Conservation (phyloP, 2,797 vertebrate genomes). For the Alcedo atthis region DNA sequence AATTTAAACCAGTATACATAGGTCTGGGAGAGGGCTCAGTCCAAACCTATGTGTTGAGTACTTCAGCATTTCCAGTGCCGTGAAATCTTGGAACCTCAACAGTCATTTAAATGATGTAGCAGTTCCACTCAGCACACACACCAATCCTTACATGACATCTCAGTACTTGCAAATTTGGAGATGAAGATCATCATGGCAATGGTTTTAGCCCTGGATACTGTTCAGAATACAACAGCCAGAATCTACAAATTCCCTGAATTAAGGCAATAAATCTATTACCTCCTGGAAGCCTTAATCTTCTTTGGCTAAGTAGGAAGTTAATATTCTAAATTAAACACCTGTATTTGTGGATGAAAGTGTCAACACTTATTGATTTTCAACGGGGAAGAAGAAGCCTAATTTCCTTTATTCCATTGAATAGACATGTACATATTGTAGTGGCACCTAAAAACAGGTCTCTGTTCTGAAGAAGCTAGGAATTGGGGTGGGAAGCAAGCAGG, state of each 20-base stretch:
- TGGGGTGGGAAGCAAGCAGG: not conserved
- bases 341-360: too few species aligned
- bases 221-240: not conserved
- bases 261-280: not conserved
- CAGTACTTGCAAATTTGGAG: not conserved
- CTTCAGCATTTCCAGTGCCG: not conserved
- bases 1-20: not conserved
- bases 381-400: too few species aligned
- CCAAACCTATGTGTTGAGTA: not conserved
- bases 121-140: not conserved
- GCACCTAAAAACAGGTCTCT: not conserved
- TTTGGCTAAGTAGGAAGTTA: too few species aligned
- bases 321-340: too few species aligned
- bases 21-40: not conserved
- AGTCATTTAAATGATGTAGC: not conserved
- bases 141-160: not conserved
- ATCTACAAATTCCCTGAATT: not conserved
- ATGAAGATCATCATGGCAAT: not conserved
- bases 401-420: too few species aligned
- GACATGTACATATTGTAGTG: too few species aligned
- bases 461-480: not conserved
- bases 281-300: too few species aligned
- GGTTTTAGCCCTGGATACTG: not conserved
- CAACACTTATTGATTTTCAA: too few species aligned
- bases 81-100: not conserved